These are phyloP conservation scores for Rhagonycha lutea DNA, from an alignment of 2,888 invertebrate species.

Conservation along the genomic window DNA sequence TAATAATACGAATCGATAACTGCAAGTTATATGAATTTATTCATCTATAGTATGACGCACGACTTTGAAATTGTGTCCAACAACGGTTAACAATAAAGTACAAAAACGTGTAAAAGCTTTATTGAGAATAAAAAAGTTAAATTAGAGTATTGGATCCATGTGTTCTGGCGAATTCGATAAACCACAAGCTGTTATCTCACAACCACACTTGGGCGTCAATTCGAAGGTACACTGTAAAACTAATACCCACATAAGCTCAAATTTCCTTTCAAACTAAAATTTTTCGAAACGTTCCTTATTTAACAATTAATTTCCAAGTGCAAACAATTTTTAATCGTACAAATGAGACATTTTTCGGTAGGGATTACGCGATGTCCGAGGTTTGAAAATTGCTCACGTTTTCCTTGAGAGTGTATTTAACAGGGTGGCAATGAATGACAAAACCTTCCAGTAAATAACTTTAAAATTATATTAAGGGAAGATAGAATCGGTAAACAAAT, in stretches of 20 bases:
- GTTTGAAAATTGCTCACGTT: neutral
- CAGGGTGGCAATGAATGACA: slow-evolving; percentile 1
- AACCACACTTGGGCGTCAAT: slow-evolving; percentile 11
- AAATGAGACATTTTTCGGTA: neutral
- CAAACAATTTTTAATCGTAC: neutral
- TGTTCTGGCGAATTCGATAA: slow-evolving; percentile 12
- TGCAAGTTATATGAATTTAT: neutral
- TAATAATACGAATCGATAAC: neutral
- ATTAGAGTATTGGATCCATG: slow-evolving; percentile 10
- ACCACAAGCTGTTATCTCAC: slow-evolving; percentile 16
- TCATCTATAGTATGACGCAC: neutral
- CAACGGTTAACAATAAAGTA: neutral
- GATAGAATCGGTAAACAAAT: slow-evolving; percentile 32
- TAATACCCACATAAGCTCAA: neutral
- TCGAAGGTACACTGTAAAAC: slow-evolving; percentile 1
- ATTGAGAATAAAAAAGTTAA: neutral
- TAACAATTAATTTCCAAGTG: neutral
- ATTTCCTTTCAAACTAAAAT: neutral
- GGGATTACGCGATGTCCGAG: neutral
- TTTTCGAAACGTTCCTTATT: neutral
- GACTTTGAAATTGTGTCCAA: neutral
- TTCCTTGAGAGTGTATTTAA: neutral
- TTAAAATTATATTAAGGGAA: slow-evolving; percentile 33
- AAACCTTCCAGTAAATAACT: slow-evolving; percentile 18
- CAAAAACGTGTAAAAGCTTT: neutral